Conservation (phyloP, 2,888 invertebrate species). For the Bugula neritina region DNA sequence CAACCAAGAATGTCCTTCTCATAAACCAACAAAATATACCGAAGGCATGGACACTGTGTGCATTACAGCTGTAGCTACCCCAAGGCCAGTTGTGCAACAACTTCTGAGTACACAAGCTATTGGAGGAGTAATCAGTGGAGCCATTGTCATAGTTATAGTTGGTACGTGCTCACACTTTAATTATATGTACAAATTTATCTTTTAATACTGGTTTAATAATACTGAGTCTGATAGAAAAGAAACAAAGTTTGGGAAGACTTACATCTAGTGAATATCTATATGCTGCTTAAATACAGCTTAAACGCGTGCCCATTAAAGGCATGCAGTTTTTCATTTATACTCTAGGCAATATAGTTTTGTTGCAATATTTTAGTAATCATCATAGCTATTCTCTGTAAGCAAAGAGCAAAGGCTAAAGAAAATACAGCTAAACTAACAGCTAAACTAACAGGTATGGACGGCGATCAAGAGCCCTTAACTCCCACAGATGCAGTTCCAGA, state of each 20-base stretch:
- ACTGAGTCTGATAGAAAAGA: no score
- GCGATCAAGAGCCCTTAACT: slow-evolving; percentile 64
- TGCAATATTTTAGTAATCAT: not conserved
- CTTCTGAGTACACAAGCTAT: not conserved
- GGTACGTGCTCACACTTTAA: not conserved
- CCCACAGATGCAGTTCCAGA: slow-evolving; percentile 90
- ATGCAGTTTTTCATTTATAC: no score
- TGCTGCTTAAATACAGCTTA: no score
- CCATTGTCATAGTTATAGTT: not conserved
- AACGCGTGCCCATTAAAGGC: no score
- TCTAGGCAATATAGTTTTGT: no score
- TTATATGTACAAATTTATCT: no score
- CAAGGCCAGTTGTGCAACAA: not conserved
- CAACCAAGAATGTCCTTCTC: slow-evolving; percentile 66
- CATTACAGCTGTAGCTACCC: not conserved
- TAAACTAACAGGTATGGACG: slow-evolving; percentile 70
- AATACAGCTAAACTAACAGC: slow-evolving; percentile 86
- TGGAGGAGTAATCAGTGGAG: slow-evolving; percentile 4
- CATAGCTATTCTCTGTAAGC: slow-evolving; percentile 61
- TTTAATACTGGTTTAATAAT: no score
- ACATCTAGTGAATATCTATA: no score
- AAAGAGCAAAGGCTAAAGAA: slow-evolving; percentile 77
- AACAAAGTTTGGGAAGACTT: no score
- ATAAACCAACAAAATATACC: slow-evolving; percentile 60
- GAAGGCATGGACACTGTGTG: slow-evolving; percentile 23